phyloP scores from a whole-genome alignment of 2,113 vertebrate species.

The Mustela nigripes region DNA sequence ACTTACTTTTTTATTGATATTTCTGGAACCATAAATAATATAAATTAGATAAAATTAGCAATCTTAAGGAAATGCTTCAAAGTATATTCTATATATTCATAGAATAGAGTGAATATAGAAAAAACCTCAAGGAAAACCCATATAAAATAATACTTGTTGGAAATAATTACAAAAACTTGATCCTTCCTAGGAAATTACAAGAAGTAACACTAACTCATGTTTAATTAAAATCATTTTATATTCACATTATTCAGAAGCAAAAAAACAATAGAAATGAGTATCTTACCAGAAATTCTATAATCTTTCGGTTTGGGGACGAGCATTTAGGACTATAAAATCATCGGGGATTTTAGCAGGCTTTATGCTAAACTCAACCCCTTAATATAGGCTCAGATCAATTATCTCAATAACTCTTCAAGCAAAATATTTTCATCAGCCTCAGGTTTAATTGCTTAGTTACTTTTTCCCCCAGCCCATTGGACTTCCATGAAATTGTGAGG shows the following conservation, averaged over 20 bases:
- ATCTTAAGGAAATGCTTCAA: constrained; percentile 6
- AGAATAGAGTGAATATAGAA: not conserved
- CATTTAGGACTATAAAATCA: not conserved
- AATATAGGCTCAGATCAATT: not conserved
- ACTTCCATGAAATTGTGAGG: constrained; percentile 9
- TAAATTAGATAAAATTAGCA: not conserved
- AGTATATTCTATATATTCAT: constrained; percentile 7
- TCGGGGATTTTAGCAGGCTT: not conserved
- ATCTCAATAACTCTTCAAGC: not conserved
- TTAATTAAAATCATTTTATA: not conserved
- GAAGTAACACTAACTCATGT: not conserved
- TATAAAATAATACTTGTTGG: not conserved
- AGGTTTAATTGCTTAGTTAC: constrained; percentile 23
- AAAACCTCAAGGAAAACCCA: not conserved
- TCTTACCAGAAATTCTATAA: not conserved
- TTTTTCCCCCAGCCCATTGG: not conserved
- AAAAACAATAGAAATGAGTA: not conserved
- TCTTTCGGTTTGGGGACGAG: not conserved
- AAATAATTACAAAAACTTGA: not conserved
- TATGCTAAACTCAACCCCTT: not conserved
- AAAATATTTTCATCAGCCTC: constrained; percentile 70
- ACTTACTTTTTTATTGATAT: constrained; percentile 26
- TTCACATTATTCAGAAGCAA: not conserved
- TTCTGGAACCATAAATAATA: not conserved
- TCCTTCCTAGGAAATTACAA: not conserved